Evolutionary conservation across 2,113 vertebrate species (phyloP).

Genomic region (Solea solea): DNA sequence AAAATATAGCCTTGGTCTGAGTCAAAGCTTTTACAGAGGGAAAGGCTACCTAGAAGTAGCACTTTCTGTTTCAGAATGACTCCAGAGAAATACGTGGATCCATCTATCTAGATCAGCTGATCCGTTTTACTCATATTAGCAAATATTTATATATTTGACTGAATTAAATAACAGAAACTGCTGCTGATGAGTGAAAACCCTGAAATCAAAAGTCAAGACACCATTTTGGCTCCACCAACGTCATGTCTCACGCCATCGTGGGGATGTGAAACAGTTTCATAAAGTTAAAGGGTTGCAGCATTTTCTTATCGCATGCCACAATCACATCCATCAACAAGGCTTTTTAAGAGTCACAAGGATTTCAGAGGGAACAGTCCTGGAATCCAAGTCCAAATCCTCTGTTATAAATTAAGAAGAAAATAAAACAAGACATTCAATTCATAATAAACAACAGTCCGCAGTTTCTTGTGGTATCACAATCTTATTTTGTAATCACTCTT

Average conservation of each 20-base stretch:
- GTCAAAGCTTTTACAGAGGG: too few relatives aligned
- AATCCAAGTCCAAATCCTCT: neutral
- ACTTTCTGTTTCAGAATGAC: too few relatives aligned
- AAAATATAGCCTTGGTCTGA: neutral
- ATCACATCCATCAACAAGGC: slow-evolving; percentile 24
- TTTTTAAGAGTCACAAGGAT: slow-evolving; percentile 9
- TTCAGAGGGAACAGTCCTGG: slow-evolving; percentile 4
- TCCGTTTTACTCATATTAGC: too few relatives aligned
- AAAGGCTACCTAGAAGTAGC: too few relatives aligned
- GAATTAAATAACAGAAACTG: too few relatives aligned
- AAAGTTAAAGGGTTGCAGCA: slow-evolving; percentile 1
- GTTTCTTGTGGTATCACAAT: neutral
- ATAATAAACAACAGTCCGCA: slow-evolving; percentile 9
- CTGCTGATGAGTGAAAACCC: neutral
- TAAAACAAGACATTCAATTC: slow-evolving; percentile 5
- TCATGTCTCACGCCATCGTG: neutral
- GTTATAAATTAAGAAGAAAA: slow-evolving; percentile 2
- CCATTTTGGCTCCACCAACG: neutral
- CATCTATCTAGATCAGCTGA: too few relatives aligned
- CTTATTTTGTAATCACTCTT: neutral
- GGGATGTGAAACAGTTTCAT: slow-evolving; percentile 2
- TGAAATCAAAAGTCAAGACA: neutral
- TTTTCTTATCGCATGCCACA: slow-evolving; percentile 4
- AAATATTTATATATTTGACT: too few relatives aligned
- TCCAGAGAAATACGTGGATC: too few relatives aligned